Base-by-base conservation (phyloP, 30 jellyfish, hydroid and myxozoan species). In the Sanderia malayensis region DNA sequence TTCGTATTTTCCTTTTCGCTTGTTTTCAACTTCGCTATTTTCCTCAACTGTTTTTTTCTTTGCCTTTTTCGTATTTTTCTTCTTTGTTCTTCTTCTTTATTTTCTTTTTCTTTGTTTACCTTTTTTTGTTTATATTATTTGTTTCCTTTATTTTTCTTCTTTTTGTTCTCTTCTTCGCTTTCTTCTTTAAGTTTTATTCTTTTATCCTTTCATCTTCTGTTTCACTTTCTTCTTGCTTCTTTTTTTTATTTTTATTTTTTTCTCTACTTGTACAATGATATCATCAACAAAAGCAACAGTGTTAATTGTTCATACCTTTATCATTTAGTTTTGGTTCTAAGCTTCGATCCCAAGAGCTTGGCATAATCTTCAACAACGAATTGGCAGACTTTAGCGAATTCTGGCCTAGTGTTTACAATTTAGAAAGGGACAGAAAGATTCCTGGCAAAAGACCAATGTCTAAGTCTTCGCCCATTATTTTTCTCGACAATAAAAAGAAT, bases 381-480 rank as follows among this genome's bases (percentile, higher is more conserved):
- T 64, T 94, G 63, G 96, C 99, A 2, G 99, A 94, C 57, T 94
- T 94, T 73, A 80, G 96, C 71, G 99, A 86, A 58, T 94, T 85
- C 62, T 94, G 99, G 99, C 99, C 97, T 4, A 73, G 76, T 26
- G 97, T 94, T 33, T 94, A 94, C 84, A 86, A 94, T 34, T 70
- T 85, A 8, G 86, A 88, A 46, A 70, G 67, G 44, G 99, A 94
- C 62, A 59, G 61, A 46, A 94, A 94, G 58, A 64, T 63, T 1
- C 97, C 97, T 2, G 99, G 97, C 31, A 94, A 94, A 63, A 58
- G 97, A 41, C 99, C 99, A 28, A 83, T 86, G 95, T 94, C 99
- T 15, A 94, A 49, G n/a, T 78, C 89, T 44, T 86, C 93, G 17
- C 99, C 99, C 37, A 78, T 83, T 2, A 93, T 93, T 21, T 85